Evolutionary conservation across 2,888 invertebrate genomes (phyloP), one percentile per base, ranked within the genome.

Genomic region (Rotaria socialis): DNA sequence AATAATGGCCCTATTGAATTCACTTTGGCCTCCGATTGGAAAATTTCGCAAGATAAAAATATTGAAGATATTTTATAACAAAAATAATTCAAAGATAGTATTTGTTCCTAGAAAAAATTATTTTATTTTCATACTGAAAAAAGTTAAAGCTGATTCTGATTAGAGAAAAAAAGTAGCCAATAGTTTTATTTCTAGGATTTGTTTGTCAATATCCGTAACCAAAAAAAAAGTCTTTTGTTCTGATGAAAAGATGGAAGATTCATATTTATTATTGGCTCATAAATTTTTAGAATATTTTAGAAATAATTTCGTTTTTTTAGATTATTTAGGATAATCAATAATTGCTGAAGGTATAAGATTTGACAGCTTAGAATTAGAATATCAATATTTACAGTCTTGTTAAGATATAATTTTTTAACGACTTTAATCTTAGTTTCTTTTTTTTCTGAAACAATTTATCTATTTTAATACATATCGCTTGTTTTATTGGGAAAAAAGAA

Each of bases 1-100:
- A 67, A 67, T 67, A 67, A 67, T 67, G 35, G 67, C 67, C 67
- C 67, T 67, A 67, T 67, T 41, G 67, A 67, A 67, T 67, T 67
- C 67, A 35, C 67, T 41, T 67, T 67, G 67, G 35, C 67, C 67
- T 67, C 67, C 67, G 19, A 67, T 41, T 5, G 19, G 35, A 41
- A 19, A 35, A 67, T 19, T 67, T 35, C 14, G 19, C 35, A 14
- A 41, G 14, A 35, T 16, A 27, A 19, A 10, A 19, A 6, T 67
- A 35, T 67, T 35, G 16, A 35, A 19, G 1, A 4, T 14, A 16
- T 35, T 67, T 35, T 35, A 10, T 14, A 35, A 8, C 14, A 16
- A 41, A 67, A 67, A 67, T 67, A 41, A 41, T 35, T 67, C 19
- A 35, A 67, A 67, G 35, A 67, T 16, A 19, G 0, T 5, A 27